phyloP scores from a whole-genome alignment of 2,888 invertebrate genomes.

The Nephrotoma flavescens region DNA sequence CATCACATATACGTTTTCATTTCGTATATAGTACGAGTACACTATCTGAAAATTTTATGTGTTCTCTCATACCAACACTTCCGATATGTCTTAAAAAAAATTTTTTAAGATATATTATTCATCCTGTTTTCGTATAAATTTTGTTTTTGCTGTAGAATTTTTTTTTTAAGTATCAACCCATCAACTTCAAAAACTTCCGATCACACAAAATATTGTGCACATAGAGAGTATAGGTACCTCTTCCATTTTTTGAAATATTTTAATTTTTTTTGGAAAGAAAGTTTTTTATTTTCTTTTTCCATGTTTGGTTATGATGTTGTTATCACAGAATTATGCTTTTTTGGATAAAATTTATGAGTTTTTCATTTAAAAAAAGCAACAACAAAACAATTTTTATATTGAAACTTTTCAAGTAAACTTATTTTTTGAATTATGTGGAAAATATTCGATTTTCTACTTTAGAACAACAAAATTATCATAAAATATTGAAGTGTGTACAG shows the following conservation, averaged over 20 bases:
- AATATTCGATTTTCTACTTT: neutral
- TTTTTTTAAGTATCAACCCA: neutral
- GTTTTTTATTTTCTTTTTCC: neutral
- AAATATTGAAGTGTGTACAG: neutral
- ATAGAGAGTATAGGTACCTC: neutral
- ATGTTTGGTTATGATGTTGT: neutral
- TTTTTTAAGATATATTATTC: neutral
- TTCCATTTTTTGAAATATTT: neutral
- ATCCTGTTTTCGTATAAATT: neutral
- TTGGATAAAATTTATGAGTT: neutral
- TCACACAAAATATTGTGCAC: neutral
- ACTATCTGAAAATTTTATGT: neutral
- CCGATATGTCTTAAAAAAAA: neutral
- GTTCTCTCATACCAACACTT: neutral
- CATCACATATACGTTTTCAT: neutral
- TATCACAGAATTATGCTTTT: neutral
- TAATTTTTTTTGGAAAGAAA: neutral
- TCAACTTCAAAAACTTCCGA: neutral
- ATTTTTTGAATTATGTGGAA: neutral
- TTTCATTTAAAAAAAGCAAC: neutral
- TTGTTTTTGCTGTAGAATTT: neutral
- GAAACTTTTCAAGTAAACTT: neutral
- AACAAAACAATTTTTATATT: neutral
- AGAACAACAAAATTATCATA: neutral
- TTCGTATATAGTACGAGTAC: neutral